Evolutionary conservation across 35 echinoderm and acorn worm species (phyloP).

Genomic region (Hemicentrotus pulcherrimus): DNA sequence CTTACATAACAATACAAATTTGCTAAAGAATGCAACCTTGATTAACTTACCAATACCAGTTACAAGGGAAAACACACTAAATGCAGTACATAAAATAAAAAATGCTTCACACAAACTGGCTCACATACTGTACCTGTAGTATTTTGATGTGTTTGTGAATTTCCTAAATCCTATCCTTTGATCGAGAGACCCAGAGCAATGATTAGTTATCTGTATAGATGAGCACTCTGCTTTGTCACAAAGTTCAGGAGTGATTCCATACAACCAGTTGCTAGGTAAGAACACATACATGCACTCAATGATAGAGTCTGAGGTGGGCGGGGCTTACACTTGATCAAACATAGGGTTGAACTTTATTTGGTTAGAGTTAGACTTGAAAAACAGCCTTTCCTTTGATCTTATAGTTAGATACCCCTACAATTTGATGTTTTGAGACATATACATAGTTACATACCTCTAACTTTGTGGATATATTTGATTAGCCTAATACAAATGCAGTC

Average conservation of each 20-base stretch:
- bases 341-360: not conserved
- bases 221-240: not conserved
- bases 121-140: not conserved
- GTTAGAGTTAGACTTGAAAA: constrained; percentile 17
- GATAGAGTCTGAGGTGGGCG: not conserved
- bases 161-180: not conserved
- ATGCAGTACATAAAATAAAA: not conserved
- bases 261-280: not conserved
- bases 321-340: not conserved
- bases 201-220: not conserved
- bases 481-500: too few species aligned
- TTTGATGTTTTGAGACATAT: too few species aligned
- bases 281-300: not conserved
- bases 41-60: not conserved
- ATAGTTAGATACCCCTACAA: too few species aligned
- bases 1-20: not conserved
- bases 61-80: not conserved
- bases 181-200: not conserved
- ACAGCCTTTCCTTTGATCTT: not conserved
- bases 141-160: not conserved
- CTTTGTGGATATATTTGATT: too few species aligned
- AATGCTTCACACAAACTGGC: not conserved
- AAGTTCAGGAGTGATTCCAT: not conserved
- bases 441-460: too few species aligned
- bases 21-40: not conserved